Conservation (phyloP, 2,888 invertebrate species). For the Tridacna crocea region DNA sequence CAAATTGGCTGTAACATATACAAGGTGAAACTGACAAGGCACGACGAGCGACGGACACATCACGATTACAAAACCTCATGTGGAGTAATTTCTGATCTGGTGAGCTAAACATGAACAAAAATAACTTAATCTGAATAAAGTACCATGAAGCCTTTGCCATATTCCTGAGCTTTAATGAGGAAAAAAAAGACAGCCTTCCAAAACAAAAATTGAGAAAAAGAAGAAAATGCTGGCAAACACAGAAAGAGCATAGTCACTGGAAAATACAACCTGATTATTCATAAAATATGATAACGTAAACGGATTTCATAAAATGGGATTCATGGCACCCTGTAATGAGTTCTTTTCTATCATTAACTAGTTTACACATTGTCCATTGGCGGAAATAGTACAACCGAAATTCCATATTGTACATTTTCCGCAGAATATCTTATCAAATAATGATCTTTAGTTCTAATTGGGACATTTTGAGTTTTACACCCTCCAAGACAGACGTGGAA, state of each 20-base stretch:
- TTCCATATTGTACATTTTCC: constrained; percentile 21
- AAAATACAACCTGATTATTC: too few relatives aligned
- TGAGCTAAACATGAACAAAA: too few relatives aligned
- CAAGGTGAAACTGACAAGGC: too few relatives aligned
- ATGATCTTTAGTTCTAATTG: background rate
- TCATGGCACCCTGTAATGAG: constrained; percentile 16
- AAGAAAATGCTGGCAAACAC: background rate
- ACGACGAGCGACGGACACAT: too few relatives aligned
- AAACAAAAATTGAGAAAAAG: background rate
- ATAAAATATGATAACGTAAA: background rate
- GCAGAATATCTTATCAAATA: background rate
- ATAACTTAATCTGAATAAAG: too few relatives aligned
- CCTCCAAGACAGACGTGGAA: constrained; percentile 19
- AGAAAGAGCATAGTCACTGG: too few relatives aligned
- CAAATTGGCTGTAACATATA: too few relatives aligned
- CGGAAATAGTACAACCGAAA: constrained; percentile 24
- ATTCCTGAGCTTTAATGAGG: background rate
- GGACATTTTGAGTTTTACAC: background rate
- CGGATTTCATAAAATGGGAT: constrained; percentile 28
- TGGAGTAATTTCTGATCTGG: too few relatives aligned
- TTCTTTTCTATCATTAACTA: constrained; percentile 1
- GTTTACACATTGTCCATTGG: constrained; percentile 14
- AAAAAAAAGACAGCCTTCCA: background rate
- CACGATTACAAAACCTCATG: too few relatives aligned
- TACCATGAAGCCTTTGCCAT: too few relatives aligned